Evolutionary conservation across 2,888 invertebrate species (phyloP).

Genomic region (Megalurothrips usitatus): DNA sequence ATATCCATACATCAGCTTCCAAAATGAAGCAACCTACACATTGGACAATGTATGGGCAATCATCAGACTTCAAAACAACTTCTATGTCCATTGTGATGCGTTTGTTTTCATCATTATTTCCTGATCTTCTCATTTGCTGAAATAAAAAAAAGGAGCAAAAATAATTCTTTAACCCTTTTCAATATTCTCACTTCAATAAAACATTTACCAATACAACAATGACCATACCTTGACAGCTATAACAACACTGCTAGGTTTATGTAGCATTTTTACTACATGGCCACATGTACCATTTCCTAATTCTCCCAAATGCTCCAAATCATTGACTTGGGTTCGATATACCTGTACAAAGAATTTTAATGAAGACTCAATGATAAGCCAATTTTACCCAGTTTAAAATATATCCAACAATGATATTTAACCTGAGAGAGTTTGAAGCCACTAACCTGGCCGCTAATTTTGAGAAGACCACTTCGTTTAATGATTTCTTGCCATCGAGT

Average conservation of each 20-base stretch:
- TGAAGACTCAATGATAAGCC: not conserved
- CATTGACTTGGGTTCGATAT: conserved; percentile 76
- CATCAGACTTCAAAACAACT: conserved; percentile 95
- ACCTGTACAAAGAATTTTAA: conserved; percentile 46
- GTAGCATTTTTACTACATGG: conserved; percentile 94
- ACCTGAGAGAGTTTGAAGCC: not conserved
- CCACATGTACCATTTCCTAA: conserved; percentile 95
- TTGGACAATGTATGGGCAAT: conserved; percentile 94
- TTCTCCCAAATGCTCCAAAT: conserved; percentile 80
- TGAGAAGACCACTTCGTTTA: conserved; percentile 86
- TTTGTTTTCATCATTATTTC: conserved; percentile 95
- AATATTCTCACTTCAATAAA: not conserved
- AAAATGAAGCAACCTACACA: conserved; percentile 98
- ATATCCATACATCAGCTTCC: conserved; percentile 97
- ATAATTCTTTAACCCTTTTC: not conserved
- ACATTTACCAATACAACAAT: conserved; percentile 29
- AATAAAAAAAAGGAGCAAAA: conserved; percentile 38
- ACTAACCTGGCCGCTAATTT: conserved; percentile 63
- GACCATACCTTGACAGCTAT: conserved; percentile 85
- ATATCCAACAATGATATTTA: not conserved
- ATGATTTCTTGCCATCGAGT: conserved; percentile 85
- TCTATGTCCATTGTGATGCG: conserved; percentile 98
- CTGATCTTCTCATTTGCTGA: conserved; percentile 94
- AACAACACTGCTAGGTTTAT: conserved; percentile 74
- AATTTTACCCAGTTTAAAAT: not conserved